A percentile compares a stretch with the other conserved stretches of the same genome.
Evolutionary conservation across 2,797 vertebrate genomes (phyloP).

Genomic region (Leucoraja ocellata): DNA sequence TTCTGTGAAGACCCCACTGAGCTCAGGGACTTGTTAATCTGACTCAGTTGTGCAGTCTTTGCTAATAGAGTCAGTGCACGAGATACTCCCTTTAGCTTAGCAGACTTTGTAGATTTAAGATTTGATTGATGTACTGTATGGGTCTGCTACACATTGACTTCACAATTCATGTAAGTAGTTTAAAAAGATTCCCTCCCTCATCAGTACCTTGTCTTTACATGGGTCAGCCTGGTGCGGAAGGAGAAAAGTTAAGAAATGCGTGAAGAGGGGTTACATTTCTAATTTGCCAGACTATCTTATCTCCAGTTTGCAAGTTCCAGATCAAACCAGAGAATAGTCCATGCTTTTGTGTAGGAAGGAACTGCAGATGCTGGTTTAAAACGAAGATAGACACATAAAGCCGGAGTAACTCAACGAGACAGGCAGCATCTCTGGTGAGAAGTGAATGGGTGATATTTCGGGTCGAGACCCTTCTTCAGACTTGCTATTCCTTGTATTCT

Average conservation of each 20-base stretch:
- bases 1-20: background rate
- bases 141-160: background rate
- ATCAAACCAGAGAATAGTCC: background rate
- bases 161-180: background rate
- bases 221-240: background rate
- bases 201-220: background rate
- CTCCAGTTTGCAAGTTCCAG: background rate
- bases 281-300: background rate
- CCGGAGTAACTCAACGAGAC: too few relatives aligned
- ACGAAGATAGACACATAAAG: too few relatives aligned
- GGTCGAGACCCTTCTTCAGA: too few relatives aligned
- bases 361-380: too few relatives aligned
- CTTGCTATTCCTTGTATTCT: too few relatives aligned
- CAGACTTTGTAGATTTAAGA: background rate
- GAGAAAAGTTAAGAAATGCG: background rate
- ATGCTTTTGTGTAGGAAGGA: too few relatives aligned
- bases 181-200: background rate
- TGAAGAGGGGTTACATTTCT: background rate
- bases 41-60: background rate
- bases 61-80: background rate
- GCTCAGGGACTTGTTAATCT: background rate
- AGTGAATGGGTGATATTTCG: too few relatives aligned
- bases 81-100: background rate
- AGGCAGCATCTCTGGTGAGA: too few relatives aligned
- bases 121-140: background rate